Evolutionary conservation across 2,797 vertebrate genomes (phyloP), one percentile per base, ranked within the genome.

Genomic region (Rallus crepitans): DNA sequence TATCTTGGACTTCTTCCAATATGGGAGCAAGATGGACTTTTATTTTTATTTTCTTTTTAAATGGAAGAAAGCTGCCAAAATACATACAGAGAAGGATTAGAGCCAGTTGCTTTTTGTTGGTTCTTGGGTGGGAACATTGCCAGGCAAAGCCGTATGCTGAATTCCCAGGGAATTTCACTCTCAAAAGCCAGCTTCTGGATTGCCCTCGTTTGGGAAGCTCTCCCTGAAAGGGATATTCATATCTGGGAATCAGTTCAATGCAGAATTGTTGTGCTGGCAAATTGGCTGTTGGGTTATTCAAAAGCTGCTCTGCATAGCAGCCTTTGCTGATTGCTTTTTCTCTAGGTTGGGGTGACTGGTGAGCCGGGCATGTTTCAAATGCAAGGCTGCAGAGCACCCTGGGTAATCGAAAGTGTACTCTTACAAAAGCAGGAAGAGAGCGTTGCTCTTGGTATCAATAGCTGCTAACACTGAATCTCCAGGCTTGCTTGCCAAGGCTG

Each of bases 51-150:
- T 96, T 91, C 78, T 55, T 94, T 95, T 81, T 94, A 88, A 95
- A 90, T 72, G 69, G 65, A 80, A 95, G 93, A 56, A 65, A 92
- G 92, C 93, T 95, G 97, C 97, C 97, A 98, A 97, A 96, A 96
- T 72, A 88, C 82, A 91, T 90, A 96, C 90, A 31, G 15, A 82
- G 92, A 89, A 96, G 91, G 82, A 82, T 82, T 90, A 83, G 17
- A 90, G 87, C 83, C 96, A 93, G 55, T 96, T 83, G 52, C 77
- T 91, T 95, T 96, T 87, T 95, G 88, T 95, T 96, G 83, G 59
- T 90, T 55, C 39, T 96, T 91, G 4, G 27, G 89, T 88, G 81
- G 82, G 88, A 86, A 95, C 57, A 37, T 53, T 91, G 92, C 94
- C 94, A 89, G 87, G 73, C 89, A 94, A 90, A 96, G 90, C 93